Base-by-base conservation (phyloP, 2,888 invertebrate species). In the Tortrix viridana region DNA sequence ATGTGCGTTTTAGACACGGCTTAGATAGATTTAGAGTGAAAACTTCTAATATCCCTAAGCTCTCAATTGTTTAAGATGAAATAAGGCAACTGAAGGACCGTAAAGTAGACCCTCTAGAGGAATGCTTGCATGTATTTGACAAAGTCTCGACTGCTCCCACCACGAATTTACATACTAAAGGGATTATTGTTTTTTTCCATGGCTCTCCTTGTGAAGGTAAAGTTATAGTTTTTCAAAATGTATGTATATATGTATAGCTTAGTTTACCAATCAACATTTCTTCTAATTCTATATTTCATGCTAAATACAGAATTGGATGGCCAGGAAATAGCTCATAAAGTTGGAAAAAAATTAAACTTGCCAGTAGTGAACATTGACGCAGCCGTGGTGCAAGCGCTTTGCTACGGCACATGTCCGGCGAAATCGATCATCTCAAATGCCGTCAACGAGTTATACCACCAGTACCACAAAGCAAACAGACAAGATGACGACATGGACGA, bases 361-460 rank as follows among this genome's bases (percentile, higher is more conserved):
- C 92, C 93, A 1, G 88, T 89, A 5, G 71, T 92, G 65, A 93
- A 86, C 76, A 85, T 93, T 60, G 94, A 93, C 76, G 74, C 80
- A 32, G 85, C 89, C 76, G 91, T 89, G 72, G 90, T 88, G 61
- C 90, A 93, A 74, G 89, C 91, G 32, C 75, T 93, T 43, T 83
- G 84, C 67, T 62, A 74, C 0, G 76, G 81, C 57, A 67, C 76
- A 1, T 79, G 80, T 66, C 59, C 77, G 2, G 84, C 89, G 0
- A 86, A 80, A 76, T 41, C 46, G 22, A 50, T 75, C 23, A 67
- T 91, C 19, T 62, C 77, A 12, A 70, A 50, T 38, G 84, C 82
- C 19, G 79, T 89, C 2, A 73, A 84, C 47, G 89, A 90, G 59
- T 78, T 80, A 71, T 89, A 82, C 66, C 79, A 84, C 38, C 57